Evolutionary conservation across 2,113 vertebrate species (phyloP).

Genomic region (Corydoras maculifer): DNA sequence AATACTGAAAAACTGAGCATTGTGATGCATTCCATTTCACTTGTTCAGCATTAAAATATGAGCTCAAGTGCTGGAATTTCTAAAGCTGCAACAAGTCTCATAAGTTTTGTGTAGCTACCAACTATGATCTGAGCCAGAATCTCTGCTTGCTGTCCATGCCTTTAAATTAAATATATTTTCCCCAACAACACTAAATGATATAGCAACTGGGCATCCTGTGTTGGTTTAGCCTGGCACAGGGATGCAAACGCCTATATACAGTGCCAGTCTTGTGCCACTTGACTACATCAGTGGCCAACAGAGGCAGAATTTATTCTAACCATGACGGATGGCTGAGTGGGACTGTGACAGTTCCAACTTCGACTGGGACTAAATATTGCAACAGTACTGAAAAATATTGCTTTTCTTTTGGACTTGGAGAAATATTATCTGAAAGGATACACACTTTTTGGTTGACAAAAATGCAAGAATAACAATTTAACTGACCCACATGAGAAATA

Average conservation of each 20-base stretch:
- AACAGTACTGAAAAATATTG: background rate
- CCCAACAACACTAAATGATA: constrained; percentile 2
- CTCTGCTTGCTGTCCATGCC: background rate
- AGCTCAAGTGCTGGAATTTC: background rate
- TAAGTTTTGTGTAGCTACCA: background rate
- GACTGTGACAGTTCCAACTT: background rate
- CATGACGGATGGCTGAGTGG: constrained; percentile 11
- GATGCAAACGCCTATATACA: background rate
- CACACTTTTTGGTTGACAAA: background rate
- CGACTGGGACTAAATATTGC: background rate
- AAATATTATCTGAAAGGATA: background rate
- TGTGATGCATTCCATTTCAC: background rate
- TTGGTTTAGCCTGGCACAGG: constrained; percentile 7
- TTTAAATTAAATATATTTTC: constrained; percentile 37
- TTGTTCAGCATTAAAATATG: background rate
- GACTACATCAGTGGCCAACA: constrained; percentile 12
- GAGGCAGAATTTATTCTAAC: constrained; percentile 11
- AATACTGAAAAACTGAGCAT: background rate
- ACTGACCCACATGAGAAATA: too few relatives aligned
- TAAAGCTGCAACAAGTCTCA: background rate
- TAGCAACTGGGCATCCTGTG: constrained; percentile 17
- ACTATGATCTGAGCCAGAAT: background rate
- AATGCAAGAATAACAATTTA: too few relatives aligned
- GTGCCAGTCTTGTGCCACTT: constrained; percentile 14
- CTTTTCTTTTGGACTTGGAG: too few relatives aligned